Evolutionary conservation across 2,113 vertebrate species (phyloP).

Genomic region (Anser cygnoides): DNA sequence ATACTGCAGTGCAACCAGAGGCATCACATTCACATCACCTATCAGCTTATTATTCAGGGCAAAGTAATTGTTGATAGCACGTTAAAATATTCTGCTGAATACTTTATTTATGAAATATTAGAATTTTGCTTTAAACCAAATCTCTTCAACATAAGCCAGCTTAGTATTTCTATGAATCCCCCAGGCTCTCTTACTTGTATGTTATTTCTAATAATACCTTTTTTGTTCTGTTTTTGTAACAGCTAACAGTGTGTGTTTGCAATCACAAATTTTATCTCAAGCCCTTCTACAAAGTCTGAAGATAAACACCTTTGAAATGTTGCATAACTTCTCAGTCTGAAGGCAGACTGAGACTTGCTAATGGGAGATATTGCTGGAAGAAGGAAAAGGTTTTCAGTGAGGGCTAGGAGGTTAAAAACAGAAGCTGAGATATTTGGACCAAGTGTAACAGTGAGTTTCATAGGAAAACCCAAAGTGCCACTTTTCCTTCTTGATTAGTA

Average conservation of each 20-base stretch:
- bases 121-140: constrained; percentile 4
- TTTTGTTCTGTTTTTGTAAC: neutral
- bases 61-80: neutral
- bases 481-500: neutral
- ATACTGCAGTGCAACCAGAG: constrained; percentile 14
- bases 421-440: neutral
- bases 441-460: neutral
- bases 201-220: neutral
- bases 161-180: neutral
- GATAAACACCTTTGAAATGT: neutral
- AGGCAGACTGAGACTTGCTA: neutral
- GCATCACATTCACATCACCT: neutral
- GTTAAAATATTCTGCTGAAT: neutral
- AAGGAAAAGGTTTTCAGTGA: neutral
- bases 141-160: constrained; percentile 7
- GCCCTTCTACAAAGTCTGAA: neutral
- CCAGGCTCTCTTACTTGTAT: neutral
- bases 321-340: neutral
- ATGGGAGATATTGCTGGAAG: neutral
- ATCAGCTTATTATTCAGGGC: neutral
- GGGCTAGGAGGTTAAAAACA: neutral
- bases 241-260: neutral
- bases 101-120: neutral
- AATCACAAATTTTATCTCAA: neutral
- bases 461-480: neutral